Conservation (phyloP, 2,888 invertebrate species). For the Drosophila yooni region DNA sequence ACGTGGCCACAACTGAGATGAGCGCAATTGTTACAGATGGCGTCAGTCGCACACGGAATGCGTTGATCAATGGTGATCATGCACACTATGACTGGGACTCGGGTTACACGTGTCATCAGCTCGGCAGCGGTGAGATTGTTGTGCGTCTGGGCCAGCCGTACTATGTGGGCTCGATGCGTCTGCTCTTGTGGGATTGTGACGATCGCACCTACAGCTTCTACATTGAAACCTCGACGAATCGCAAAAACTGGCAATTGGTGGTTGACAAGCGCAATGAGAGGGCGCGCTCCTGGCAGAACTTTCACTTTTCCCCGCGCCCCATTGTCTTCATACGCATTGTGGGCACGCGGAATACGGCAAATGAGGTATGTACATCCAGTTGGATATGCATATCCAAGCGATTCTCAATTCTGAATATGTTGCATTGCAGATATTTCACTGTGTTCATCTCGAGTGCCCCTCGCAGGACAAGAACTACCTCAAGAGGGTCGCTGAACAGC, state of each 20-base stretch:
- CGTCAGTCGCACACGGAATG: conserved; percentile 96
- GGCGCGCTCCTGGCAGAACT: conserved; percentile 97
- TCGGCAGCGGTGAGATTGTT: conserved; percentile 96
- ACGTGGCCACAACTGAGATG: conserved; percentile 95
- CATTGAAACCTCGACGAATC: conserved; percentile 96
- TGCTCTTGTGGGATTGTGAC: conserved; percentile 99
- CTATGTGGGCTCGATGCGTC: conserved; percentile 94
- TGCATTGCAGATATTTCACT: conserved; percentile 93
- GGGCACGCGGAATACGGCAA: conserved; percentile 98
- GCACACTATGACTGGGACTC: conserved; percentile 99
- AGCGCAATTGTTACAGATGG: conserved; percentile 98
- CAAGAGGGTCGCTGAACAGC: conserved; percentile 58
- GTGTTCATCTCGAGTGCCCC: conserved; percentile 99
- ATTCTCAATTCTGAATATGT: neutral
- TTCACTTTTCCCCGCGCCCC: conserved; percentile 92
- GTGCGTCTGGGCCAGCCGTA: conserved; percentile 99
- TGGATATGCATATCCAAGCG: neutral
- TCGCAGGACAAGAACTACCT: conserved; percentile 86
- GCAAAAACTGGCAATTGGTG: conserved; percentile 96
- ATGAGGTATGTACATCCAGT: conserved; percentile 89
- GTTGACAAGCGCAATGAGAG: conserved; percentile 94
- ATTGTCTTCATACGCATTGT: conserved; percentile 97
- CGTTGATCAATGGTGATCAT: conserved; percentile 97
- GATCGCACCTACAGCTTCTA: conserved; percentile 97
- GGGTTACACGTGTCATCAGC: conserved; percentile 98